Base-by-base conservation (phyloP, 2,113 vertebrate species). In the Zosterops japonicus region DNA sequence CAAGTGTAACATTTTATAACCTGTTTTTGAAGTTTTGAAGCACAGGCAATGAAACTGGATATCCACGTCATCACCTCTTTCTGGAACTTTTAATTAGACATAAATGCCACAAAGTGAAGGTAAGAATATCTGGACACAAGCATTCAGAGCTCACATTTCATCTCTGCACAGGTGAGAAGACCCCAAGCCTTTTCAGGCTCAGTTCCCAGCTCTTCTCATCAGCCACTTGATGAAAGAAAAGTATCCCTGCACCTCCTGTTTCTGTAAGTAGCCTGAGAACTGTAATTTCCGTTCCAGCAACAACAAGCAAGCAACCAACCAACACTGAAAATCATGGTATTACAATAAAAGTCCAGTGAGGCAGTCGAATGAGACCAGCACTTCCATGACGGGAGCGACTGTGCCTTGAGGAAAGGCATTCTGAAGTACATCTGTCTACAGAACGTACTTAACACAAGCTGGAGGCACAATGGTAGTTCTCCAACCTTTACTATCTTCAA, bases 21-120 rank as follows among this genome's bases (percentile, higher is more conserved):
- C 14, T 33, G 23, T 6, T 81, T 70, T 39, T 36, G 13, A 86
- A 71, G 57, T 69, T 90, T 36, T 52, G 56, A 92, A 93, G 41
- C 31, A 68, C 8, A 46, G n/a, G 56, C 52, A 92, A 80, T 75
- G 72, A 92, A 83, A 88, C 23, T 56, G 41, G 71, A 74, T 70
- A 63, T 18, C 78, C 42, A 59, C 5, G 33, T 83, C 68, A 82
- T 57, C 57, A 56, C 7, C 22, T 57, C 46, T 67, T 78, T 50
- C 56, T 20, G 33, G 20, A 81, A 64, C 36, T 75, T 71, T 83
- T 89, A 74, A 87, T 76, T 80, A 83, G 56, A 47, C 18, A 35
- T 16, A 78, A 88, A 69, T 35, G 56, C 36, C 57, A 91, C 35
- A 47, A 60, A 65, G 49, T 11, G 11, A 87, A 89, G 68, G 74